Percentiles rank a stretch among this genome's conserved stretches.
These are phyloP conservation scores for Babylonia areolata DNA, from an alignment of 1,140 invertebrate genomes.

Conservation along the genomic window DNA sequence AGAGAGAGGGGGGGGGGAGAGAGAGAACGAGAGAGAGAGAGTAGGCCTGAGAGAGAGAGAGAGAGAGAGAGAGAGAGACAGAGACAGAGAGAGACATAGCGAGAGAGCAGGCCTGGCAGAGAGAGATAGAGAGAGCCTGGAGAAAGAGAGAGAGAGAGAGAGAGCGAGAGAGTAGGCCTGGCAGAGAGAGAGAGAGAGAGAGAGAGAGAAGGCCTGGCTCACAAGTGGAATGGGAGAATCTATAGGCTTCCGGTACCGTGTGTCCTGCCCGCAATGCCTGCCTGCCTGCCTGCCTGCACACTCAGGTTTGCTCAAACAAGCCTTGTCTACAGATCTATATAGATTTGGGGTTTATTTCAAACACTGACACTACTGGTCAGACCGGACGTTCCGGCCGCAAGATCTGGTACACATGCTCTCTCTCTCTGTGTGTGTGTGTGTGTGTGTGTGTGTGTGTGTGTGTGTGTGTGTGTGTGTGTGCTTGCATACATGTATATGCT, in stretches of 20 bases:
- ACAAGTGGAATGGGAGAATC: too few relatives aligned
- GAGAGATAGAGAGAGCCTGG: neutral
- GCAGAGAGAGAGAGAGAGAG: neutral
- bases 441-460: conserved; percentile 4
- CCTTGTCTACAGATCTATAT: too few relatives aligned
- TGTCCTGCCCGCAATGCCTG: too few relatives aligned
- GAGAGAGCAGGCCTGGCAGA: too few relatives aligned
- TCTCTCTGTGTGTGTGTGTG: neutral
- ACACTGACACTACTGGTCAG: too few relatives aligned
- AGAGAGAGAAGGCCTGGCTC: neutral
- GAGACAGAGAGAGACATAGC: neutral
- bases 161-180: neutral
- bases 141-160: neutral
- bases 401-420: too few relatives aligned
- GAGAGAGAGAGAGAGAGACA: conserved; percentile 1
- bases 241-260: too few relatives aligned
- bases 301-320: too few relatives aligned
- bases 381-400: too few relatives aligned
- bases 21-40: neutral
- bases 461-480: neutral
- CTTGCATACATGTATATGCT: neutral
- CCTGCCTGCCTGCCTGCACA: too few relatives aligned
- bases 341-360: too few relatives aligned
- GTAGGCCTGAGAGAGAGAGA: neutral
- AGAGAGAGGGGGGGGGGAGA: neutral